Evolutionary conservation across 2,888 invertebrate genomes (phyloP).

Genomic region (Chelonus formosanus): DNA sequence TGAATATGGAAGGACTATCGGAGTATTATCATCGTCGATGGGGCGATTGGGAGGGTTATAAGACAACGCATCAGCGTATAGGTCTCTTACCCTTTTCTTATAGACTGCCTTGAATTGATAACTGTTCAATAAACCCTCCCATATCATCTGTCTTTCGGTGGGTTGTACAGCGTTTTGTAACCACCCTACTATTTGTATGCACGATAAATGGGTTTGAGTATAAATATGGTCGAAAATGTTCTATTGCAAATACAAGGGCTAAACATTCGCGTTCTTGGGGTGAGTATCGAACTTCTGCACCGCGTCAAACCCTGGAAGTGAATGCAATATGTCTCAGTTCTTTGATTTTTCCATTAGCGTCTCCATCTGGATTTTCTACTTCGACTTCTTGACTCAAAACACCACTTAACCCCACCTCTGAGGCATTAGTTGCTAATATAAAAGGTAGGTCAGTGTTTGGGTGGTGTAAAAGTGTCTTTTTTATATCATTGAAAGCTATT

Average conservation of each 20-base stretch:
- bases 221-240: background rate
- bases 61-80: no score
- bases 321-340: background rate
- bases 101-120: no score
- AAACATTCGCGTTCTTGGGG: conserved; percentile 3
- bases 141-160: background rate
- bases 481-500: background rate
- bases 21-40: no score
- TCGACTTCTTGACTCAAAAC: background rate
- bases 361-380: background rate
- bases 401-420: background rate
- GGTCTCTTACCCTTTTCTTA: no score
- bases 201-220: background rate
- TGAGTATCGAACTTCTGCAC: no score
- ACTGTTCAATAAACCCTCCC: no score
- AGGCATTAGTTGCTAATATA: background rate
- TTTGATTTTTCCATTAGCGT: background rate
- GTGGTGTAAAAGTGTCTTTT: background rate
- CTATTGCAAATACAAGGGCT: background rate
- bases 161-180: background rate
- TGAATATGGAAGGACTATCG: no score
- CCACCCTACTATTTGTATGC: background rate
- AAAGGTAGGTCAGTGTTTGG: background rate
- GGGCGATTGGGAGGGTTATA: no score
- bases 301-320: background rate